These are phyloP conservation scores for Probosciger aterrimus DNA, from an alignment of 2,113 vertebrate genomes.

Conservation along the genomic window DNA sequence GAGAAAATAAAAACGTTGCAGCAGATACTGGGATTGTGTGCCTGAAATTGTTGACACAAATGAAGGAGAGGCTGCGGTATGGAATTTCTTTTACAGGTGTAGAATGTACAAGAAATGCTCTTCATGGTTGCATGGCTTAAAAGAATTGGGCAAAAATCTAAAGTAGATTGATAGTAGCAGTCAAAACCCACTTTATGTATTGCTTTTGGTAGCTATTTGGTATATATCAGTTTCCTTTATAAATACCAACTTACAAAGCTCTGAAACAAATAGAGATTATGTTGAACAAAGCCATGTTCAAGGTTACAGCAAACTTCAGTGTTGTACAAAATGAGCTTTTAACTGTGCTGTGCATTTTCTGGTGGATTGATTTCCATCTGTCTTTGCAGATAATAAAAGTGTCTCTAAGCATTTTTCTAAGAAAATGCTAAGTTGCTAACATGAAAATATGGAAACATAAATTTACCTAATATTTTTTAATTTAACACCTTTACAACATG, in stretches of 20 bases:
- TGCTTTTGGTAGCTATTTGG: not conserved
- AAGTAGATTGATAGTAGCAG: not conserved
- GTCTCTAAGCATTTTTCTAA: too few species aligned
- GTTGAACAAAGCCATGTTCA: not conserved
- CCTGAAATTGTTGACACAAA: not conserved
- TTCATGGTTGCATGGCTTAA: not conserved
- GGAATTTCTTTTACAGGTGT: not conserved
- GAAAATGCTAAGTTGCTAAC: not conserved
- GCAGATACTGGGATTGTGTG: not conserved
- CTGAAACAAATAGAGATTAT: not conserved
- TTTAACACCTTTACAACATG: not conserved
- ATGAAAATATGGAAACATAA: not conserved
- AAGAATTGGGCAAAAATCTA: not conserved
- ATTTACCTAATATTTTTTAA: not conserved
- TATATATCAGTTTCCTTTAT: not conserved
- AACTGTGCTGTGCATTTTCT: not conserved
- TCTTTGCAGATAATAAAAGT: not conserved
- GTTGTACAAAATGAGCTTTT: not conserved
- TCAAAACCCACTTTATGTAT: not conserved
- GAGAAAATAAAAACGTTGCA: not conserved
- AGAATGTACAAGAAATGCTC: not conserved
- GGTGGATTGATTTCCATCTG: not conserved
- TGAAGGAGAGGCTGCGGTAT: not conserved
- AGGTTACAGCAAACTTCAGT: not conserved
- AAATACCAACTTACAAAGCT: not conserved